Percentiles rank a stretch among this genome's conserved stretches.
Evolutionary conservation across 2,888 invertebrate genomes (phyloP).

Genomic region (Calameuta pallipes): DNA sequence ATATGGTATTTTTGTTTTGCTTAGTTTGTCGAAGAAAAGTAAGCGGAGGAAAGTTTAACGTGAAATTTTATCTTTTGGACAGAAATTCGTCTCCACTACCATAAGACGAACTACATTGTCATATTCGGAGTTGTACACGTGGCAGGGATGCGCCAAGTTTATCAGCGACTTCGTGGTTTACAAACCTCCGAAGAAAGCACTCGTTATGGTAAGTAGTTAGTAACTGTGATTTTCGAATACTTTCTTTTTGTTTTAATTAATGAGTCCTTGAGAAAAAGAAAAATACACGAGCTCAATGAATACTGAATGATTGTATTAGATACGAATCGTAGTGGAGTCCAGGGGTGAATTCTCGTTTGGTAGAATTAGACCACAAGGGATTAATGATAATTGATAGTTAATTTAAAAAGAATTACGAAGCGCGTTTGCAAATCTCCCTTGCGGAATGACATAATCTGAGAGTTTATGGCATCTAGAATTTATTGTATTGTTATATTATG

Average conservation of each 20-base stretch:
- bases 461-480: neutral
- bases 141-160: slow-evolving; percentile 79
- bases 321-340: neutral
- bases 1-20: neutral
- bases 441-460: neutral
- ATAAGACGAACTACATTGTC: slow-evolving; percentile 82
- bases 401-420: neutral
- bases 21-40: neutral
- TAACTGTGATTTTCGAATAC: neutral
- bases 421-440: neutral
- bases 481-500: neutral
- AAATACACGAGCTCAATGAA: neutral
- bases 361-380: neutral
- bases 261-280: neutral
- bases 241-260: neutral
- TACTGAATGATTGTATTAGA: neutral
- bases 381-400: neutral
- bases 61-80: slow-evolving; percentile 21
- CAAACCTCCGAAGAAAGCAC: slow-evolving; percentile 76
- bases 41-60: neutral
- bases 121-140: slow-evolving; percentile 76
- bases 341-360: neutral
- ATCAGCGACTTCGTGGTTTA: slow-evolving; percentile 83
- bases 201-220: slow-evolving; percentile 74
- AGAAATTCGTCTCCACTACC: slow-evolving; percentile 92